These are phyloP conservation scores for Todus mexicanus DNA, from an alignment of 2,797 vertebrate genomes.

Conservation along the genomic window DNA sequence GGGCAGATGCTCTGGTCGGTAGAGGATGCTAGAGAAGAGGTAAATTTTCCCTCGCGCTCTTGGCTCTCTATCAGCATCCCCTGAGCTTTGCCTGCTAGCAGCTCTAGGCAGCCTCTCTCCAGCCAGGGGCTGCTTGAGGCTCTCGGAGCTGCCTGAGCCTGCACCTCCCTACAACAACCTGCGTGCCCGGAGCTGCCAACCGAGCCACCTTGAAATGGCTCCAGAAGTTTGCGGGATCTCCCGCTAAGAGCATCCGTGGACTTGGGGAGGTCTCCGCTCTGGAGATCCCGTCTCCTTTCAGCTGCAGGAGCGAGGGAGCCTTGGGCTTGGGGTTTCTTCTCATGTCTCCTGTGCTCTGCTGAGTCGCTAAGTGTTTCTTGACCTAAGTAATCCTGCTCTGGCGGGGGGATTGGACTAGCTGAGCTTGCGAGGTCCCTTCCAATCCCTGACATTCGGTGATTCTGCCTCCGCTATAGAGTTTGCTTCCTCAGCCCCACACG, in stretches of 20 bases:
- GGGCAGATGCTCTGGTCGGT: constrained; percentile 40
- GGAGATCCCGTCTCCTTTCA: neutral
- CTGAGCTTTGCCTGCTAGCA: neutral
- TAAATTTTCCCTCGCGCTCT: neutral
- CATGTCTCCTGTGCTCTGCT: neutral
- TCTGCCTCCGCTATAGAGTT: neutral
- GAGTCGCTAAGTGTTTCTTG: neutral
- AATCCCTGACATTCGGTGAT: too few relatives aligned
- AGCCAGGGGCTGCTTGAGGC: neutral
- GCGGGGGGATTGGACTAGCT: too few relatives aligned
- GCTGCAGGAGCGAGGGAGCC: neutral
- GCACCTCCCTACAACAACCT: neutral
- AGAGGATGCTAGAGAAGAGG: constrained; percentile 65
- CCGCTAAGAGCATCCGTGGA: neutral
- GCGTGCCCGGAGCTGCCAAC: neutral
- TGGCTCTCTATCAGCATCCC: neutral
- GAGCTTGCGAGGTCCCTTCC: too few relatives aligned
- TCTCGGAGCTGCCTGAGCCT: neutral
- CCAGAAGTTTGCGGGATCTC: constrained; percentile 27
- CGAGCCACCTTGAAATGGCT: neutral
- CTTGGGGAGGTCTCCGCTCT: neutral
- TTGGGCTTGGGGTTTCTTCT: too few relatives aligned
- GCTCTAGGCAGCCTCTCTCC: neutral
- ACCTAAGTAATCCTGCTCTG: too few relatives aligned
- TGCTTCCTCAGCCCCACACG: neutral